Evolutionary conservation across 2,113 vertebrate species (phyloP).

Genomic region (Trochalopteron elliotii): DNA sequence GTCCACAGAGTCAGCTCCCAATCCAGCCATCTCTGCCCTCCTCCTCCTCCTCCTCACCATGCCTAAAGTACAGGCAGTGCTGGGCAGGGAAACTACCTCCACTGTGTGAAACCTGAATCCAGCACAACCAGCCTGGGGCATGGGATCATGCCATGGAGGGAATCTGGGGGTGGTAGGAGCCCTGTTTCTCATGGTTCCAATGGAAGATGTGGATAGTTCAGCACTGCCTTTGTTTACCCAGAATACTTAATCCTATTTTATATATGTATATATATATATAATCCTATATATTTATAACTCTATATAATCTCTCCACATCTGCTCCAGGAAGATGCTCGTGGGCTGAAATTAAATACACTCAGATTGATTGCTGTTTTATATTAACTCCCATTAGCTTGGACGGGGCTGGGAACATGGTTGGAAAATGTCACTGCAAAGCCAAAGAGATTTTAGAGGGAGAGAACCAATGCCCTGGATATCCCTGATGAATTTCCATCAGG

Average conservation of each 20-base stretch:
- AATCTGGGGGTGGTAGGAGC: neutral
- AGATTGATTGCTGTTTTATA: conserved; percentile 74
- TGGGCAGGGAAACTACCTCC: neutral
- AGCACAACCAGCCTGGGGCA: neutral
- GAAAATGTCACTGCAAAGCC: neutral
- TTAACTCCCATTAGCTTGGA: conserved; percentile 43
- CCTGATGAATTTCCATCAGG: neutral
- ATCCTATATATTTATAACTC: too few relatives aligned
- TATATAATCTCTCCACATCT: conserved; percentile 47
- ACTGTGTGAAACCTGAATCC: neutral
- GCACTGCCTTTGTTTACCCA: conserved; percentile 66
- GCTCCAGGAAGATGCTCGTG: conserved; percentile 64
- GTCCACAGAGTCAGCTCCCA: neutral
- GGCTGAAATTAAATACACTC: conserved; percentile 77
- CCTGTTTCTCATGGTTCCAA: rapidly evolving
- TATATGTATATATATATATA: too few relatives aligned
- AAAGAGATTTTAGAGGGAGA: neutral
- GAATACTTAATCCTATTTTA: conserved; percentile 17
- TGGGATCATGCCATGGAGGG: rapidly evolving
- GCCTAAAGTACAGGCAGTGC: neutral
- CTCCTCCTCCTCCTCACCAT: neutral
- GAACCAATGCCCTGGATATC: neutral
- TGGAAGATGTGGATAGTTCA: neutral
- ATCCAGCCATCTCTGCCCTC: neutral
- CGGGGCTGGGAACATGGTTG: neutral